Base-by-base conservation (phyloP, 2,888 invertebrate genomes). In the Eristalinus aeneus region DNA sequence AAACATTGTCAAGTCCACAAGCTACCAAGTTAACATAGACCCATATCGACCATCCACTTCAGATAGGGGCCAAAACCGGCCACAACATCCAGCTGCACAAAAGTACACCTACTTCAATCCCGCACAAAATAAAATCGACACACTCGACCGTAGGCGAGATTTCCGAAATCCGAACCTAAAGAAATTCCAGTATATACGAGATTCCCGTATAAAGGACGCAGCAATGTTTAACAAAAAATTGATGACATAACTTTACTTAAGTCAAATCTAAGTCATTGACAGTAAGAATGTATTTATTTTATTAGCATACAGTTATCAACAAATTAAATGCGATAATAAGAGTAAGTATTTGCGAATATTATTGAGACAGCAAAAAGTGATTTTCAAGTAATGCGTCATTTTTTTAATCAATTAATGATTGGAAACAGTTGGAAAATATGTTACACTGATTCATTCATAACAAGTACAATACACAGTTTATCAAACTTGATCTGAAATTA, bases 81-180 rank as follows among this genome's bases (percentile, higher is more conserved):
- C 61, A n/a, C 67, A 82, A 32, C 81, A 73, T 31, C 20, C 76
- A 60, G 75, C 90, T 90, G 88, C 91, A 91, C 63, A 91, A 90
- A 75, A 91, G 68, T 91, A 92, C 60, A 88, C 90, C 5, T 92
- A 91, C 79, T 91, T 88, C 39, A 89, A 90, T 74, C 91, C 91
- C 4, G 89, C 90, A 12, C 88, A 89, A 58, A 88, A 81, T 53
- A 87, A 83, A 71, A 80, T 84, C 16, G 88, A 89, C 67, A 46
- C 39, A 8, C 83, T 31, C 75, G 84, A 6, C 84, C 87, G 69
- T 71, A 78, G 81, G 69, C 85, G 72, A 36, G 72, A 79, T 36
- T 16, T 63, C 16, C 53, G 69, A 20, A 58, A 56, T 22, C 63
- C n/a, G 16, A 76, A 74, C 54, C 9, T 77, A 1, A 69, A 58